These are phyloP conservation scores for Apotomis betuletana DNA, from an alignment of 2,888 invertebrate genomes.

Conservation along the genomic window DNA sequence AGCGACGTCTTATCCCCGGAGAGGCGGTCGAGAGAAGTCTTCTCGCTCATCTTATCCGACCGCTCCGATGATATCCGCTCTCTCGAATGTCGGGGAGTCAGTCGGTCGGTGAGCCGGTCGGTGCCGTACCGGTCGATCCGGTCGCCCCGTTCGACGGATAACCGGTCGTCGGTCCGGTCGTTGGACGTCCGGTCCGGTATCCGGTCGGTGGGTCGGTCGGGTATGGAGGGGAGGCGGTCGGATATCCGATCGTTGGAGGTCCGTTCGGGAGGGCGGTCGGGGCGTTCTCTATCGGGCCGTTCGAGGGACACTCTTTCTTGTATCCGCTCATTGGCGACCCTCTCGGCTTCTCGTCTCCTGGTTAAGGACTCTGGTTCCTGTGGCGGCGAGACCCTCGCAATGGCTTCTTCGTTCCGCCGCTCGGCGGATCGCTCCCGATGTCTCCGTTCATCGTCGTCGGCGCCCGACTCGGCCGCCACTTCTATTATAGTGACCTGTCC, in stretches of 20 bases:
- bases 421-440: conserved; percentile 68
- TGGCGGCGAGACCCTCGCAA: conserved; percentile 69
- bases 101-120: conserved; percentile 46
- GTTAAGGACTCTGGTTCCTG: conserved; percentile 58
- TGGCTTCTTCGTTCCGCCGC: conserved; percentile 67
- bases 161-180: conserved; percentile 39
- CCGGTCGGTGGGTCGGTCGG: conserved; percentile 48
- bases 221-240: conserved; percentile 43
- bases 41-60: conserved; percentile 41
- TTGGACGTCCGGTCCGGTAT: conserved; percentile 39
- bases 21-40: conserved; percentile 47
- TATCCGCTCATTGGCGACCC: conserved; percentile 51
- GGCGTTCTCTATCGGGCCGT: conserved; percentile 45
- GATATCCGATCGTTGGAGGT: conserved; percentile 53
- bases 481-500: conserved; percentile 89
- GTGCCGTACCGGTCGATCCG: conserved; percentile 44
- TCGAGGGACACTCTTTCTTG: conserved; percentile 44
- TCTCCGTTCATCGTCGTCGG: conserved; percentile 73
- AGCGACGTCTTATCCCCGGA: conserved; percentile 47
- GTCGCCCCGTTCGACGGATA: conserved; percentile 41
- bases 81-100: conserved; percentile 44
- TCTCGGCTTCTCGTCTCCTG: conserved; percentile 54
- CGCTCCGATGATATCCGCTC: conserved; percentile 50
- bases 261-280: conserved; percentile 49
- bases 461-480: conserved; percentile 69